phyloP scores from a whole-genome alignment of 2,888 invertebrate genomes.

The Acheta domesticus region DNA sequence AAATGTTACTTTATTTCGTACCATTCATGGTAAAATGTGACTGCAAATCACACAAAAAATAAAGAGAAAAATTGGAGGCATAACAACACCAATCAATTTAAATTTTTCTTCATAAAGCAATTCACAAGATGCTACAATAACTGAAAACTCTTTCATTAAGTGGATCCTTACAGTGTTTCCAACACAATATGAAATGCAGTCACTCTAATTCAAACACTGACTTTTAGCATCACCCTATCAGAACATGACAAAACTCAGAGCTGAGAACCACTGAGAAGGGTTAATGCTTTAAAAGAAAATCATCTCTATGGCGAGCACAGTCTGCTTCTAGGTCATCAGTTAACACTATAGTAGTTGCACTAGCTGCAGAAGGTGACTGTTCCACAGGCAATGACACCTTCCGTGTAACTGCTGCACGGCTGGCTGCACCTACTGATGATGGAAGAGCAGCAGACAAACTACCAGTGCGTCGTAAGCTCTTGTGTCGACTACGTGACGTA shows the following conservation, averaged over 20 bases:
- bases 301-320: conserved; percentile 37
- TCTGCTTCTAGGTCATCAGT: conserved; percentile 53
- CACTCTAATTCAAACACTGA: no score
- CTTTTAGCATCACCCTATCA: neutral
- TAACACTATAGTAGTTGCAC: conserved; percentile 63
- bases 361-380: conserved; percentile 60
- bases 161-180: no score
- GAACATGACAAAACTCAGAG: neutral
- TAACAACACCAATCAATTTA: no score
- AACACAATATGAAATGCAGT: no score
- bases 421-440: conserved; percentile 19
- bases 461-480: conserved; percentile 27
- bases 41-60: neutral
- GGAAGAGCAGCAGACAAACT: conserved; percentile 26
- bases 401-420: conserved; percentile 25
- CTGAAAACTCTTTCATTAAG: no score
- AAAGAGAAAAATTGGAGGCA: no score
- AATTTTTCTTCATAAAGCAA: no score
- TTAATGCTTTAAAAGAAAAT: neutral
- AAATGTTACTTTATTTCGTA: neutral
- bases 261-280: neutral
- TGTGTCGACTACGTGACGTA: conserved; percentile 32
- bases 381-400: conserved; percentile 49
- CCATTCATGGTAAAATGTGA: neutral
- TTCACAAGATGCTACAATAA: no score